phyloP scores from a whole-genome alignment of 2,797 vertebrate genomes.

The Varecia variegata region DNA sequence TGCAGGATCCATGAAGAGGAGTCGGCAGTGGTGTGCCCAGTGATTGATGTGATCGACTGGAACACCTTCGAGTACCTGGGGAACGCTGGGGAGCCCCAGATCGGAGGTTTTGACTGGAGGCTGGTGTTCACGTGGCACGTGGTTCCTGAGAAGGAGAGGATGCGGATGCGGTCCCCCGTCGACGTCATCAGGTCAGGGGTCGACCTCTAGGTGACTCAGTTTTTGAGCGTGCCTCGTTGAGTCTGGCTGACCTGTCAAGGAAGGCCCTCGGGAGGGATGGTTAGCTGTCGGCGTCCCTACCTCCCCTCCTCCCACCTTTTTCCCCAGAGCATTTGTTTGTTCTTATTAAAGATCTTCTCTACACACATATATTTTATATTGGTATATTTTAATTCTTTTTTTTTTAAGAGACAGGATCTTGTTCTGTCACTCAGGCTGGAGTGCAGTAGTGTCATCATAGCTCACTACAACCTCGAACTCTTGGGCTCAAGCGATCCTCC shows the following conservation, averaged over 20 bases:
- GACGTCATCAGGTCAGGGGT: constrained; percentile 94
- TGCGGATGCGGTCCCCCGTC: constrained; percentile 86
- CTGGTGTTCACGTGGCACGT: constrained; percentile 96
- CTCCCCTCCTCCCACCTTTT: neutral
- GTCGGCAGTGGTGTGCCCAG: constrained; percentile 94
- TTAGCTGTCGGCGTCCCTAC: neutral
- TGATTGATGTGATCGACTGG: constrained; percentile 99
- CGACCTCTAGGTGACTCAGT: neutral
- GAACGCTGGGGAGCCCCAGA: constrained; percentile 94
- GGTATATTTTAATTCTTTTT: neutral
- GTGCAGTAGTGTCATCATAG: no score
- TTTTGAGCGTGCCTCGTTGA: rapidly evolving
- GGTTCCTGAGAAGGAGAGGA: constrained; percentile 90
- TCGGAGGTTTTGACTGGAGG: constrained; percentile 97
- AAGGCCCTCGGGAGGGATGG: neutral
- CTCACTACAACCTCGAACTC: no score
- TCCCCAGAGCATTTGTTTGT: neutral
- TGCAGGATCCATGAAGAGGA: constrained; percentile 94
- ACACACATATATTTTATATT: neutral
- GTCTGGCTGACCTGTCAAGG: rapidly evolving
- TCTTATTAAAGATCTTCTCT: neutral
- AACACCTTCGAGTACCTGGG: constrained; percentile 97
- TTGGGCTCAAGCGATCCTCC: no score
- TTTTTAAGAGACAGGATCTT: no score
- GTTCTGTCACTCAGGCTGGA: neutral